Evolutionary conservation across 2,113 vertebrate species (phyloP), one percentile per base, ranked within the genome.

Genomic region (Urocynchramus pylzowi): DNA sequence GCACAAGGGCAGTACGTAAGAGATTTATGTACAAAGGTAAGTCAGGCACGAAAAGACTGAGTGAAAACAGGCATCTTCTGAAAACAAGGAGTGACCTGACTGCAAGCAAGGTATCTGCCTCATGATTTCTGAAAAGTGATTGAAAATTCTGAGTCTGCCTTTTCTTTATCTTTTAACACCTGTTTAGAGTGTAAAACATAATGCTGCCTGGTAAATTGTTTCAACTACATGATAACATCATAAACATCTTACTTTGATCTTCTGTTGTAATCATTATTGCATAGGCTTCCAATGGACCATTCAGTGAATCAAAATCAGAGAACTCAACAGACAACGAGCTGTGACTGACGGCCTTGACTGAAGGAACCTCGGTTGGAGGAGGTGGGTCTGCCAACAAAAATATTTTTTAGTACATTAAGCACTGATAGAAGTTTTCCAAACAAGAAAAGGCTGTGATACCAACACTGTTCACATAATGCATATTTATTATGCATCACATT

Each of bases 261-360:
- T 82, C 83, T 5, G 97, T 93, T 84, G 98, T 96, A 69, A 99
- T 94, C 80, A 99, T 87, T 67, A 99, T 71, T 2, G 99, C 99
- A 3, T 99, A 98, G 42, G 98, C 70, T 80, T 74, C 89, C 86
- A 99, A 96, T 4, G 97, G 98, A 79, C 99, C 99, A 6, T 97
- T 96, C 59, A 27, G 82, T 39, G 78, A 33, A 82, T 98, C 57
- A 76, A 99, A 98, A 52, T 97, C 81, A 11, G 78, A 84, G 89
- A 98, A 98, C 56, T 92, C 84, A 35, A 98, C 97, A 89, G 96
- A 96, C 16, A 98, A 54, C 0, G 97, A 97, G 44, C 95, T 98
- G 94, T 98, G 97, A 54, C 89, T 97, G 76, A 96, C 0, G 18
- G 8, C 89, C 18, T 90, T 91, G 45, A 96, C 53, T 33, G 64